Conservation (phyloP, 2,888 invertebrate species). For the Lycocerus yunnanus region DNA sequence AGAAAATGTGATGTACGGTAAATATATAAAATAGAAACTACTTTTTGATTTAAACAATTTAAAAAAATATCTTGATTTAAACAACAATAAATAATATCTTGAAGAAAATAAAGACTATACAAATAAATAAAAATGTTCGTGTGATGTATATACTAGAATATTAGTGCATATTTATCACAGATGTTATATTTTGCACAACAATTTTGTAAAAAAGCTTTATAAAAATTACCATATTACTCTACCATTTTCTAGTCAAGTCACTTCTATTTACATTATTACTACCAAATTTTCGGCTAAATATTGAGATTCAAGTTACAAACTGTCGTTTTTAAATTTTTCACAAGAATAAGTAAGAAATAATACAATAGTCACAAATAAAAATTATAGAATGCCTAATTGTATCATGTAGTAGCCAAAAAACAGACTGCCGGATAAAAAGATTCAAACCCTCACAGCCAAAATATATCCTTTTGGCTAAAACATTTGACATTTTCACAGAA, state of each 20-base stretch:
- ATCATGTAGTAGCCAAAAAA: background rate
- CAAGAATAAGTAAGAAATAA: background rate
- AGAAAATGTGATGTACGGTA: background rate
- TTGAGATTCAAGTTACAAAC: background rate
- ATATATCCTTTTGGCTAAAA: background rate
- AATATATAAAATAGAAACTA: background rate
- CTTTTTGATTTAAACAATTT: background rate
- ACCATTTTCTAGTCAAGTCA: background rate
- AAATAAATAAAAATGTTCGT: conserved; percentile 21
- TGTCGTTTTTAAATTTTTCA: background rate
- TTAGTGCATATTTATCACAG: conserved; percentile 49
- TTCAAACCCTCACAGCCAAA: background rate
- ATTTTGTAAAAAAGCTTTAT: conserved; percentile 13
- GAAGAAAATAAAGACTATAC: background rate
- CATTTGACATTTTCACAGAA: background rate
- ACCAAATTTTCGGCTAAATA: background rate
- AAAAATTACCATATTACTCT: conserved; percentile 10
- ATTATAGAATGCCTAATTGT: background rate
- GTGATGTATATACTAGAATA: conserved; percentile 34
- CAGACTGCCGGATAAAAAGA: background rate
- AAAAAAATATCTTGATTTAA: background rate
- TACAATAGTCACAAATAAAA: background rate
- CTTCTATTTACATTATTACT: background rate
- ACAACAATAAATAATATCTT: conserved; percentile 2
- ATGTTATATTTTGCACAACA: conserved; percentile 41